Percentiles rank a stretch among this genome's conserved stretches.
phyloP scores from a whole-genome alignment of 2,113 vertebrate genomes.

The Pantherophis guttatus region DNA sequence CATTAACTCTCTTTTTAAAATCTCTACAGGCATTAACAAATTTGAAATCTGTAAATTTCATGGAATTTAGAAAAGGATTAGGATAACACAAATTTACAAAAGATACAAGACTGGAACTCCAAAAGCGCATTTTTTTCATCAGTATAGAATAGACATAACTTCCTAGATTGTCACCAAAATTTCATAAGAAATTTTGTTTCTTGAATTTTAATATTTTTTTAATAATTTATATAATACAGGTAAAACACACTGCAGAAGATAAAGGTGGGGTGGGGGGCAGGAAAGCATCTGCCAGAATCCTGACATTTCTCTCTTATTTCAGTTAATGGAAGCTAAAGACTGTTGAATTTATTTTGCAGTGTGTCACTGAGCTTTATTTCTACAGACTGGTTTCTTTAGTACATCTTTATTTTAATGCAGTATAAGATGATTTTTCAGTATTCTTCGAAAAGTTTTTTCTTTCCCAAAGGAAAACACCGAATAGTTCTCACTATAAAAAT shows the following conservation, averaged over 20 bases:
- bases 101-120: background rate
- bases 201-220: slow-evolving; percentile 27
- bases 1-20: background rate
- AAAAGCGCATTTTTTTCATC: too few relatives aligned
- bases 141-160: background rate
- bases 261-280: background rate
- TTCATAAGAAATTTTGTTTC: slow-evolving; percentile 48
- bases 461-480: slow-evolving; percentile 7
- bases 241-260: background rate
- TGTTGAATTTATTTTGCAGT: slow-evolving; percentile 13
- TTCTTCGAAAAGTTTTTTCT: background rate
- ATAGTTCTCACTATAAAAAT: slow-evolving; percentile 31
- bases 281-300: slow-evolving; percentile 18
- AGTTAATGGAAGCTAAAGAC: slow-evolving; percentile 29
- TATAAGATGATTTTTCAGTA: slow-evolving; percentile 27
- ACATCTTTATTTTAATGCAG: slow-evolving; percentile 11
- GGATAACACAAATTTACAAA: slow-evolving; percentile 44
- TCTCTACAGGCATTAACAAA: slow-evolving; percentile 13
- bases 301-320: slow-evolving; percentile 15
- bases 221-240: slow-evolving; percentile 29
- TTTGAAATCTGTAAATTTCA: slow-evolving; percentile 35
- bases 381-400: slow-evolving; percentile 3
- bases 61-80: slow-evolving; percentile 5
- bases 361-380: background rate
- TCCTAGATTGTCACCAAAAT: slow-evolving; percentile 29